Percentiles rank a stretch among this genome's conserved stretches.
phyloP scores from a whole-genome alignment of 2,888 invertebrate species.

The Flexamia atlantica region DNA sequence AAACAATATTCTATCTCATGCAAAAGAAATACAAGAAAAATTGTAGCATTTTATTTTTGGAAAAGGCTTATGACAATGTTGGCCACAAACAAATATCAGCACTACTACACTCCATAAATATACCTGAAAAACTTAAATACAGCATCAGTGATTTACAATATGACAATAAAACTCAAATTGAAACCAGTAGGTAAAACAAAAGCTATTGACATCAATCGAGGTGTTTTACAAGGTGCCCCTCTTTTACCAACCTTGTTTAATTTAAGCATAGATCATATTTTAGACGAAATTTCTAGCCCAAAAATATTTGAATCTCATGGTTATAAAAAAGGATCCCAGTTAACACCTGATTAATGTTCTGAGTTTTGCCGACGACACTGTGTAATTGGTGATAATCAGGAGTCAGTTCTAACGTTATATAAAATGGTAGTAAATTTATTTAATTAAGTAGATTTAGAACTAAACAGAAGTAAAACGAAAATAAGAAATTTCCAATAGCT shows the following conservation, averaged over 20 bases:
- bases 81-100: neutral
- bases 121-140: neutral
- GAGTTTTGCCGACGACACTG: slow-evolving; percentile 24
- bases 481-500: no score
- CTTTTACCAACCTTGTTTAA: neutral
- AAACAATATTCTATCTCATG: neutral
- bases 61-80: slow-evolving; percentile 11
- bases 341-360: neutral
- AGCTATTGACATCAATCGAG: neutral
- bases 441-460: neutral
- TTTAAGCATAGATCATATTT: neutral
- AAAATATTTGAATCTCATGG: neutral
- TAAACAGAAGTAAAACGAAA: neutral
- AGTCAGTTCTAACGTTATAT: neutral
- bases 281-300: neutral
- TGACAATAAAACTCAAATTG: neutral
- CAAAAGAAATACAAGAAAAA: neutral
- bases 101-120: neutral
- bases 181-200: neutral
- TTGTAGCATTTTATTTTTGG: neutral
- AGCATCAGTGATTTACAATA: neutral
- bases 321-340: neutral
- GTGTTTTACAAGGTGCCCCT: slow-evolving; percentile 1
- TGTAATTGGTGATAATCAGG: neutral
- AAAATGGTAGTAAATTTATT: neutral